Evolutionary conservation across 1,140 invertebrate species (phyloP).

Genomic region (Listronotus oregonensis): DNA sequence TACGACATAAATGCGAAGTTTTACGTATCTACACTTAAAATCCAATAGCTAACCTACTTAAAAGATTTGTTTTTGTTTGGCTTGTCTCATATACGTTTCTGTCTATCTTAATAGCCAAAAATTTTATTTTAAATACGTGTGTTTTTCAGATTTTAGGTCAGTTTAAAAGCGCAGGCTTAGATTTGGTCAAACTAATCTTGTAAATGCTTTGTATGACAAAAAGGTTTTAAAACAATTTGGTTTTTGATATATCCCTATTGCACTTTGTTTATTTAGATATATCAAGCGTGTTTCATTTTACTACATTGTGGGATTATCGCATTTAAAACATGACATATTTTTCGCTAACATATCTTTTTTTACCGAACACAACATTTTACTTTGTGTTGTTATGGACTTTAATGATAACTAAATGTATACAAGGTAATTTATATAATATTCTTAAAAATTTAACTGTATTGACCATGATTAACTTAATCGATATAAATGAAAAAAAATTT

Average conservation of each 20-base stretch:
- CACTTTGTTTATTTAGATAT: background rate
- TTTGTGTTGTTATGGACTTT: too few species aligned
- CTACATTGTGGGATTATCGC: too few species aligned
- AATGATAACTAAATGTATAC: too few species aligned
- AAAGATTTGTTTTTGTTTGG: constrained; percentile 15
- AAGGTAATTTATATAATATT: too few species aligned
- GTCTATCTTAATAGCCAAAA: constrained; percentile 7
- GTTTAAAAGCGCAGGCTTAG: constrained; percentile 7
- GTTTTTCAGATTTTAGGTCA: constrained; percentile 13
- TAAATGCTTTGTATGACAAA: constrained; percentile 13
- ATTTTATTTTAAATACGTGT: constrained; percentile 2
- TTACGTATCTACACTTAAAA: constrained; percentile 2
- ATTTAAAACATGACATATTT: too few species aligned
- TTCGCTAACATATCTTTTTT: too few species aligned
- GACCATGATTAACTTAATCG: too few species aligned
- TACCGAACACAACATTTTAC: too few species aligned
- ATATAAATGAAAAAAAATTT: too few species aligned
- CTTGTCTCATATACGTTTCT: background rate
- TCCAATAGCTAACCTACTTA: constrained; percentile 8
- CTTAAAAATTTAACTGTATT: too few species aligned
- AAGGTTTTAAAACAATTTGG: constrained; percentile 7
- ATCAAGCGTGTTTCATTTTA: too few species aligned
- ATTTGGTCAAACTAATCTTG: constrained; percentile 11
- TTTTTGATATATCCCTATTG: constrained; percentile 22
- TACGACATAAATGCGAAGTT: too few species aligned